Evolutionary conservation across 2,797 vertebrate species (phyloP), one percentile per base, ranked within the genome.

Genomic region (Characodon lateralis): DNA sequence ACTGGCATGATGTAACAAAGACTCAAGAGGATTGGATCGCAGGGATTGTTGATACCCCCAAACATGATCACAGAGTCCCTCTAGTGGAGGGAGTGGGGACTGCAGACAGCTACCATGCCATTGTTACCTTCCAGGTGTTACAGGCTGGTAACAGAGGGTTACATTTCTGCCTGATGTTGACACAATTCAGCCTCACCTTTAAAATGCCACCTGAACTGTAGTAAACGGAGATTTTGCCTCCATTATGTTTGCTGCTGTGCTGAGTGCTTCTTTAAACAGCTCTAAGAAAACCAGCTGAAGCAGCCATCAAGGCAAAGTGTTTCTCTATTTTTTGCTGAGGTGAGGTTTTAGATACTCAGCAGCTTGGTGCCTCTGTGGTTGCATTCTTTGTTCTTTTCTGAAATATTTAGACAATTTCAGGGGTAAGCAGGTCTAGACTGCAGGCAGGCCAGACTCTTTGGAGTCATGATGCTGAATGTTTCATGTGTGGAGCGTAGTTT

Each of bases 1-100:
- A 89, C 59, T 8, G 53, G 85, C 88, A 89, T 91, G 86, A 90
- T 89, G 89, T 90, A 93, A 93, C 88, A 88, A 89, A 92, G 90
- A 85, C 90, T 87, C 87, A 78, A 88, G 89, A 89, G 85, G 86
- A 81, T 77, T 63, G 70, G 71, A 76, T 81, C 71, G 78, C 72
- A 80, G 73, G 79, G 86, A 78, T 58, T 26, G 51, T 63, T 16
- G 18, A 22, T 74, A 66, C 14, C 26, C 56, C n/a, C 74, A 80
- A 79, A 50, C 24, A 53, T 74, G 88, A 89, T 81, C 77, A 63
- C 72, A 85, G 82, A 80, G 69, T 83, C 86, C 93, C 93, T 91
- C 94, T 91, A 88, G 92, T 89, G 94, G 90, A 26, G 9, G 0
- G 7, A 50, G 24, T 20, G 66, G 68, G 59, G 63, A 85, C 73